Evolutionary conservation across 2,113 vertebrate genomes (phyloP).

Genomic region (Phyllopteryx taeniolatus): DNA sequence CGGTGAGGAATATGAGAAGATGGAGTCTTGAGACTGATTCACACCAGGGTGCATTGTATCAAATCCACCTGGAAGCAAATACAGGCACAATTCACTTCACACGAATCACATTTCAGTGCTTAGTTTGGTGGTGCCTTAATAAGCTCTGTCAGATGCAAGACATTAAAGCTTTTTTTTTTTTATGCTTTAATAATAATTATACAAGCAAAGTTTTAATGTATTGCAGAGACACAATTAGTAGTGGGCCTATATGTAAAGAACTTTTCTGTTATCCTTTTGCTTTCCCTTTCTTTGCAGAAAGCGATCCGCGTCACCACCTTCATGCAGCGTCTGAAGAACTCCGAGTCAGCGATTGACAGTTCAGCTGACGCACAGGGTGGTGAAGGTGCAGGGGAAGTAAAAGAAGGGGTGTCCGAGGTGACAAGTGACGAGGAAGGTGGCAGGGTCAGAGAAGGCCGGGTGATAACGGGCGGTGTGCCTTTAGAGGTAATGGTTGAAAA

Average conservation of each 20-base stretch:
- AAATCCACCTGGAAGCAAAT: slow-evolving; percentile 48
- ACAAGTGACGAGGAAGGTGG: slow-evolving; percentile 56
- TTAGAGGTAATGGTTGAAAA: slow-evolving; percentile 73
- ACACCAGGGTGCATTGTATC: slow-evolving; percentile 42
- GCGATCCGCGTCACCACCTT: slow-evolving; percentile 84
- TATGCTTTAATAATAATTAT: slow-evolving; percentile 34
- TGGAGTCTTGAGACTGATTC: slow-evolving; percentile 55
- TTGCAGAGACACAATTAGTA: slow-evolving; percentile 14
- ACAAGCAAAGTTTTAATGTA: slow-evolving; percentile 9
- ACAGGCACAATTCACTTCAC: slow-evolving; percentile 33
- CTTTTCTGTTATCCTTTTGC: slow-evolving; percentile 14
- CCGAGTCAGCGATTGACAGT: slow-evolving; percentile 61
- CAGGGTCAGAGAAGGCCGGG: slow-evolving; percentile 48
- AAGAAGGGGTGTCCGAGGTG: slow-evolving; percentile 50
- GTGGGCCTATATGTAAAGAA: neutral
- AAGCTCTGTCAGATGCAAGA: slow-evolving; percentile 38
- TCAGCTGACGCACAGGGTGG: slow-evolving; percentile 48
- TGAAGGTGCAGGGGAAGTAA: slow-evolving; percentile 49
- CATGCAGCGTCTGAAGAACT: slow-evolving; percentile 81
- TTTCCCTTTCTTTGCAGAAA: slow-evolving; percentile 72
- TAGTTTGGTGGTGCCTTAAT: slow-evolving; percentile 32
- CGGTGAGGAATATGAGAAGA: slow-evolving; percentile 40
- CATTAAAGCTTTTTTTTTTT: slow-evolving; percentile 14
- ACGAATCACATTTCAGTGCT: slow-evolving; percentile 39
- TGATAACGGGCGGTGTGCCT: slow-evolving; percentile 67